Percentiles rank a stretch among this genome's conserved stretches.
These are phyloP conservation scores for Dicyrtomina minuta DNA, from an alignment of 2,888 invertebrate species.

Conservation along the genomic window DNA sequence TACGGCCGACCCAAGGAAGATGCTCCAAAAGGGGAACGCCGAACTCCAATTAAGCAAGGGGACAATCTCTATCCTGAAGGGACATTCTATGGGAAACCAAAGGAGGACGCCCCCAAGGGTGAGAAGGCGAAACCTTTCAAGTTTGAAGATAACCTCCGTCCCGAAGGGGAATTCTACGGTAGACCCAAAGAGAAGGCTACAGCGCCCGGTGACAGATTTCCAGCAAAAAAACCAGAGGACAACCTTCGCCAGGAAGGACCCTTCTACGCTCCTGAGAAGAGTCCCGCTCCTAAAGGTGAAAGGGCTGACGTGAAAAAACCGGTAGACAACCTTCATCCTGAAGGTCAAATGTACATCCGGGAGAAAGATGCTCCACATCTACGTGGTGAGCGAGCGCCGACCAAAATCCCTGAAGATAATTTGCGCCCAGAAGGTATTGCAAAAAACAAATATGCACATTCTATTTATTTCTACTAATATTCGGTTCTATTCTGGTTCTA, in stretches of 20 bases:
- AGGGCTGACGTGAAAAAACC: conserved; percentile 59
- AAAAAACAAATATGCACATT: too few species aligned
- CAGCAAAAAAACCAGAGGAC: conserved; percentile 61
- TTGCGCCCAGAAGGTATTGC: conserved; percentile 59
- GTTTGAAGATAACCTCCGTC: conserved; percentile 59
- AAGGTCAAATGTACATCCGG: conserved; percentile 20
- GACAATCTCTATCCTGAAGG: conserved; percentile 67
- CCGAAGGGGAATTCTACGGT: conserved; percentile 64
- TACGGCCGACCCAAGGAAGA: conserved; percentile 54
- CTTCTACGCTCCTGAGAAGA: conserved; percentile 39
- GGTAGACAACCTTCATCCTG: conserved; percentile 55
- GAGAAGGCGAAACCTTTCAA: too few species aligned
- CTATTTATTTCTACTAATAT: too few species aligned
- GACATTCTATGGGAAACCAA: conserved; percentile 59
- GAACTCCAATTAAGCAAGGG: conserved; percentile 57
- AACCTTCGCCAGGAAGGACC: conserved; percentile 59
- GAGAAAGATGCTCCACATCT: conserved; percentile 5
- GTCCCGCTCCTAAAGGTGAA: conserved; percentile 54
- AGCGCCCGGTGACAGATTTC: conserved; percentile 54
- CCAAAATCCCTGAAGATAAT: conserved; percentile 61
- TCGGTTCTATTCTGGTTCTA: neutral
- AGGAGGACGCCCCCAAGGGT: conserved; percentile 54
- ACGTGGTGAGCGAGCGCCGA: conserved; percentile 57
- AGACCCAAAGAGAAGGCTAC: conserved; percentile 54
- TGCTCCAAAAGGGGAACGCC: conserved; percentile 58